Percentiles rank a stretch among this genome's conserved stretches.
These are phyloP conservation scores for Pterostichus madidus DNA, from an alignment of 2,888 invertebrate species.

Conservation along the genomic window DNA sequence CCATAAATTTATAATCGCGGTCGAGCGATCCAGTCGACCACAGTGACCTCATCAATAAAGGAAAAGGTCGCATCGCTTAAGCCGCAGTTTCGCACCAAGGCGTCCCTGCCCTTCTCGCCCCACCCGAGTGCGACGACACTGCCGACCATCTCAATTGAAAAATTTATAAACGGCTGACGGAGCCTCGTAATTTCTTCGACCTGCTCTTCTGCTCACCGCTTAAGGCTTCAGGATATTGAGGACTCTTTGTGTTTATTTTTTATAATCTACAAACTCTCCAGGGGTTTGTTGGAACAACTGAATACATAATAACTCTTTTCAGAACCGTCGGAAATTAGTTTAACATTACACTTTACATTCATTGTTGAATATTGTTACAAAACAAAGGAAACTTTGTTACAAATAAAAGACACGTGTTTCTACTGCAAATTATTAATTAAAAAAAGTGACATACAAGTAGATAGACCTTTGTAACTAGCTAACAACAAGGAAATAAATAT, in stretches of 20 bases:
- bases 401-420: neutral
- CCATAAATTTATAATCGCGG: slow-evolving; percentile 60
- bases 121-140: neutral
- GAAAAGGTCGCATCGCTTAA: slow-evolving; percentile 59
- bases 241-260: slow-evolving; percentile 1
- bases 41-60: slow-evolving; percentile 65
- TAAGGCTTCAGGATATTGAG: slow-evolving; percentile 10
- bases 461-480: no score
- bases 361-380: no score
- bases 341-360: neutral
- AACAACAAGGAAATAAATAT: no score
- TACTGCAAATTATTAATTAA: no score
- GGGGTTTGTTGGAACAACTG: slow-evolving; percentile 4
- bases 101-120: slow-evolving; percentile 7
- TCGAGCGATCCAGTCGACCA: slow-evolving; percentile 31
- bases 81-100: slow-evolving; percentile 37
- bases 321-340: slow-evolving; percentile 14
- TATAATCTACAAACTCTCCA: slow-evolving; percentile 16
- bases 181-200: neutral
- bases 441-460: no score
- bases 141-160: slow-evolving; percentile 29
- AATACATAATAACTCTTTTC: slow-evolving; percentile 22
- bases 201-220: neutral
- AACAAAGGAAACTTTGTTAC: neutral
- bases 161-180: slow-evolving; percentile 8